A percentile compares a stretch with the other conserved stretches of the same genome.
Evolutionary conservation across 2,797 vertebrate species (phyloP).

Genomic region (Phataginus tetradactyla): DNA sequence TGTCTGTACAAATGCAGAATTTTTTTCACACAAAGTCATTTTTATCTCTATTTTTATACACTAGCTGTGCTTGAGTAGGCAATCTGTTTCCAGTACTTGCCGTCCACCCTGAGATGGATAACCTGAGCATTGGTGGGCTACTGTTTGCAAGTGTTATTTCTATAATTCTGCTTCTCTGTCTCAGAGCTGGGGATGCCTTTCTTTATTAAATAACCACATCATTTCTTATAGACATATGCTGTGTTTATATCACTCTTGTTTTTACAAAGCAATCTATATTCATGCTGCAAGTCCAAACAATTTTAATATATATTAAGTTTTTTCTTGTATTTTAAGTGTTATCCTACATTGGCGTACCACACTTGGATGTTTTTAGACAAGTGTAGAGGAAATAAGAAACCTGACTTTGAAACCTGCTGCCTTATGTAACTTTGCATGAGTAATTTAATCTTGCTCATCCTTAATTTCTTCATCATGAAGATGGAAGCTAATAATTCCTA

Average conservation of each 20-base stretch:
- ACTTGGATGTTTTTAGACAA: background rate
- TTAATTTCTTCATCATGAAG: background rate
- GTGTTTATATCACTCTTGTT: background rate
- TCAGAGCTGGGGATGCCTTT: background rate
- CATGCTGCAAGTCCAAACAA: background rate
- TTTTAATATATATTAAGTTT: slow-evolving; percentile 28
- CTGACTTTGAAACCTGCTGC: background rate
- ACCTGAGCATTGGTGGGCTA: background rate
- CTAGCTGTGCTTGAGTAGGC: background rate
- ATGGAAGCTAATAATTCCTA: background rate
- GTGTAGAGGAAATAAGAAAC: background rate
- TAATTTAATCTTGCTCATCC: background rate
- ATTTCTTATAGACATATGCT: background rate
- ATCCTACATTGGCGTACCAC: background rate
- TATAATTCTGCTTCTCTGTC: slow-evolving; percentile 10
- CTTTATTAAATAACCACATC: background rate
- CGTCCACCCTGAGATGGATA: background rate
- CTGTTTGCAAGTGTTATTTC: background rate
- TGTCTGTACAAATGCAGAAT: background rate
- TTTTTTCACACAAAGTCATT: slow-evolving; percentile 16
- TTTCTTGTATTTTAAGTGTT: background rate
- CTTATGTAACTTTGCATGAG: background rate
- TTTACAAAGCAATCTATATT: background rate
- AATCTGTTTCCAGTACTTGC: background rate
- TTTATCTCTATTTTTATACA: background rate